Conservation (phyloP, 2,113 vertebrate species). For the Clarias gariepinus region DNA sequence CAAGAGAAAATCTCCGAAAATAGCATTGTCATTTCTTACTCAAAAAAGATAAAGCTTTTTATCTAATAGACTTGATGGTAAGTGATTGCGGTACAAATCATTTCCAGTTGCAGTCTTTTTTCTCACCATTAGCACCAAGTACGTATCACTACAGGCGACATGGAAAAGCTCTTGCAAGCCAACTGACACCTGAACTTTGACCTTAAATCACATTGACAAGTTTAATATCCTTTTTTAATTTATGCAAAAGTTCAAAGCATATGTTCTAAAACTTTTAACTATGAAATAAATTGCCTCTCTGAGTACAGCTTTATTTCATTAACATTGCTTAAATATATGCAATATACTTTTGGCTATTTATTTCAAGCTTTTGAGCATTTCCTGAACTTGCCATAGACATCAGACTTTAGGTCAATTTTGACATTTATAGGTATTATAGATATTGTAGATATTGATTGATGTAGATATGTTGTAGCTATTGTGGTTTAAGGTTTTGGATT, state of each 20-base stretch:
- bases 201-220: not conserved
- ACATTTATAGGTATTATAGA: not conserved
- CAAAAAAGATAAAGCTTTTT: not conserved
- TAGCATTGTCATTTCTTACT: not conserved
- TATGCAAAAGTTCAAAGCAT: not conserved
- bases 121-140: no score
- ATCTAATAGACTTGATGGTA: not conserved
- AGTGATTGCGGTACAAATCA: not conserved
- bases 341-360: not conserved
- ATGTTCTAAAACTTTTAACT: not conserved
- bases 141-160: not conserved
- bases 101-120: not conserved
- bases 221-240: not conserved
- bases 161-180: not conserved
- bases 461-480: no score
- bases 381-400: not conserved
- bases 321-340: not conserved
- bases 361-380: not conserved
- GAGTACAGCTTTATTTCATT: not conserved
- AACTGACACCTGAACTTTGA: not conserved
- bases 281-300: not conserved
- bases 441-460: no score
- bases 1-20: constrained; percentile 19
- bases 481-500: not conserved
- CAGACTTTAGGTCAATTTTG: not conserved